phyloP scores from a whole-genome alignment of 2,797 vertebrate genomes.

The Pipistrellus kuhlii region DNA sequence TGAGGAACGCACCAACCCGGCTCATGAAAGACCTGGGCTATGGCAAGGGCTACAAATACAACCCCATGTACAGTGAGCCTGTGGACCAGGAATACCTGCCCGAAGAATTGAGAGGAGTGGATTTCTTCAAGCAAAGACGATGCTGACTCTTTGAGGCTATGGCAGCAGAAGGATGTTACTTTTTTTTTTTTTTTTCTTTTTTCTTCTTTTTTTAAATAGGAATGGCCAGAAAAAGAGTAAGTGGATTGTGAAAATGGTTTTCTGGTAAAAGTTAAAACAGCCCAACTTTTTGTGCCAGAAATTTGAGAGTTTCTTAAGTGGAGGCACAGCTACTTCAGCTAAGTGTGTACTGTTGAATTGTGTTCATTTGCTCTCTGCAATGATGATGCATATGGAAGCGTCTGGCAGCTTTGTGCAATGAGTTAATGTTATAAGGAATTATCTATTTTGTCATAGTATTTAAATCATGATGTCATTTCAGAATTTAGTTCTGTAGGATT shows the following conservation, averaged over 20 bases:
- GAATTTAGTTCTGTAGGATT: slow-evolving; percentile 75
- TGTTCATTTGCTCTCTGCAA: slow-evolving; percentile 74
- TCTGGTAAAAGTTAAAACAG: slow-evolving; percentile 22
- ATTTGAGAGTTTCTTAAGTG: not conserved
- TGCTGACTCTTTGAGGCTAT: slow-evolving; percentile 65
- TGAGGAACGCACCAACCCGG: slow-evolving; percentile 94
- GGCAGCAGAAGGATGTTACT: not conserved
- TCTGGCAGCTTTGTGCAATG: slow-evolving; percentile 79
- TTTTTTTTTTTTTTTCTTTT: not conserved
- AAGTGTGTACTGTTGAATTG: slow-evolving; percentile 64
- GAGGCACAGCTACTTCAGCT: slow-evolving; percentile 48
- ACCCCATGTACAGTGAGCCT: slow-evolving; percentile 90
- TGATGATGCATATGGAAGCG: slow-evolving; percentile 62
- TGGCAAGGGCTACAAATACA: slow-evolving; percentile 95
- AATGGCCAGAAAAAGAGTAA: not conserved
- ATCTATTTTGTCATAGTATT: slow-evolving; percentile 83
- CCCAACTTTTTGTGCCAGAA: slow-evolving; percentile 61
- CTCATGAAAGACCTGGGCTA: slow-evolving; percentile 97
- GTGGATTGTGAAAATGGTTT: slow-evolving; percentile 3
- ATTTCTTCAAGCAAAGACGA: slow-evolving; percentile 90
- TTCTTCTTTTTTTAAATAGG: not conserved
- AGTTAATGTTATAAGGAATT: slow-evolving; percentile 75
- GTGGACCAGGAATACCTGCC: slow-evolving; percentile 97
- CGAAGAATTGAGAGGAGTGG: slow-evolving; percentile 89
- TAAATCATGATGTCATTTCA: slow-evolving; percentile 80